These are phyloP conservation scores for Musca domestica DNA, from an alignment of 1,140 invertebrate genomes.

Conservation along the genomic window DNA sequence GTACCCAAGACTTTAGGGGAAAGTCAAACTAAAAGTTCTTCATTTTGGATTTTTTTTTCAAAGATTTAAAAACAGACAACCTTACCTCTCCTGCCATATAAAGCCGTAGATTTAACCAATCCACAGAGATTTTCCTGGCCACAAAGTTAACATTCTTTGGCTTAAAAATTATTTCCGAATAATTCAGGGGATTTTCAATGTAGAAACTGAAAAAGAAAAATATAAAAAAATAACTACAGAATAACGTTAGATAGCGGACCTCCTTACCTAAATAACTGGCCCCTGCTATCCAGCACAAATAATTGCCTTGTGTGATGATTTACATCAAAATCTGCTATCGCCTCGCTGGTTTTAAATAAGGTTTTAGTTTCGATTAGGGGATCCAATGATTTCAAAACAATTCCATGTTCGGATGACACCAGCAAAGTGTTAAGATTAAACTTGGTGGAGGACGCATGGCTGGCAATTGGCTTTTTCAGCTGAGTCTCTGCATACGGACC, in stretches of 20 bases:
- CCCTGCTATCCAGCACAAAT: constrained; percentile 66
- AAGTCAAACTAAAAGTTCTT: too few species aligned
- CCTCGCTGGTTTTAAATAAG: constrained; percentile 29
- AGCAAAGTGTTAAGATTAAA: constrained; percentile 62
- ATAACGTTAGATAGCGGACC: neutral
- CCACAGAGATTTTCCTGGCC: constrained; percentile 71
- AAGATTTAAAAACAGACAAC: too few species aligned
- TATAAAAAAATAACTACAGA: neutral
- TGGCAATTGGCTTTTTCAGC: constrained; percentile 54
- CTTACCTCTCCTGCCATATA: constrained; percentile 71
- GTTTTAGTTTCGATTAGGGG: constrained; percentile 57
- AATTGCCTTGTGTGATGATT: constrained; percentile 68
- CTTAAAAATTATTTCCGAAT: neutral
- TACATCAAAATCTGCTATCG: constrained; percentile 65
- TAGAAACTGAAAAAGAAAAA: neutral
- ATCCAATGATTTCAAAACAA: constrained; percentile 67
- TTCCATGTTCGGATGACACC: constrained; percentile 64
- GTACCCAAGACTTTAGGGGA: too few species aligned
- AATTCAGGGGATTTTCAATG: neutral
- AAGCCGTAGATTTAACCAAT: constrained; percentile 82
- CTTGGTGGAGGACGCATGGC: constrained; percentile 35
- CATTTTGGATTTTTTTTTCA: too few species aligned
- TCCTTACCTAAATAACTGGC: constrained; percentile 24
- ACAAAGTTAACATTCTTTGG: constrained; percentile 33
- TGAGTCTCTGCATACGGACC: constrained; percentile 58